A percentile compares a stretch with the other conserved stretches of the same genome.
Evolutionary conservation across 2,113 vertebrate genomes (phyloP).

Genomic region (Xiphophorus maculatus): DNA sequence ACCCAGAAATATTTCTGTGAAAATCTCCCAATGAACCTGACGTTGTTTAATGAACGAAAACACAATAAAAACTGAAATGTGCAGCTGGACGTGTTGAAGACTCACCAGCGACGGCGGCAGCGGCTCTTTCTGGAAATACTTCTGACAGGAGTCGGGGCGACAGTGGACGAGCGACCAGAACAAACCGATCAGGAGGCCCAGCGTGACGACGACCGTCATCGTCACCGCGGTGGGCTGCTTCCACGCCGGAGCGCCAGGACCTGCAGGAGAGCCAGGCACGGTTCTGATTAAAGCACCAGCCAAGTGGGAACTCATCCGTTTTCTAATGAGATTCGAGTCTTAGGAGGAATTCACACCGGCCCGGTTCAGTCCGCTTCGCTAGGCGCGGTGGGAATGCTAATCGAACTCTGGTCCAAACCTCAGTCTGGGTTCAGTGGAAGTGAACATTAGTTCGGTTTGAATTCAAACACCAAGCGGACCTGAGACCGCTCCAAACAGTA

Average conservation of each 20-base stretch:
- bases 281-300: background rate
- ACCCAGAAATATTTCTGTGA: too few species aligned
- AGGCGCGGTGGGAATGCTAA: too few species aligned
- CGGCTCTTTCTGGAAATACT: conserved; percentile 30
- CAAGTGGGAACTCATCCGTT: too few species aligned
- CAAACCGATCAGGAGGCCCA: conserved; percentile 35
- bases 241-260: conserved; percentile 17
- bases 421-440: too few species aligned
- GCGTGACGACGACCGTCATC: conserved; percentile 15
- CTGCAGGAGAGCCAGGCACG: conserved; percentile 4
- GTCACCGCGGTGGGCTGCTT: conserved; percentile 30
- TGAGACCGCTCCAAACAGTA: too few species aligned
- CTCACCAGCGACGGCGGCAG: conserved; percentile 64
- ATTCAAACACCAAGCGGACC: too few species aligned
- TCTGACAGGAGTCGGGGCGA: background rate
- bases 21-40: background rate
- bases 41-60: background rate
- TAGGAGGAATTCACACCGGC: too few species aligned
- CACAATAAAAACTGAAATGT: background rate
- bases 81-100: rapidly evolving
- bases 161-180: conserved; percentile 52
- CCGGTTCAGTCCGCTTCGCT: too few species aligned
- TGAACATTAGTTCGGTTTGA: too few species aligned
- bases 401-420: too few species aligned
- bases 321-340: too few species aligned